Evolutionary conservation across 2,888 invertebrate genomes (phyloP).

Genomic region (Drosophila setosimentum): DNA sequence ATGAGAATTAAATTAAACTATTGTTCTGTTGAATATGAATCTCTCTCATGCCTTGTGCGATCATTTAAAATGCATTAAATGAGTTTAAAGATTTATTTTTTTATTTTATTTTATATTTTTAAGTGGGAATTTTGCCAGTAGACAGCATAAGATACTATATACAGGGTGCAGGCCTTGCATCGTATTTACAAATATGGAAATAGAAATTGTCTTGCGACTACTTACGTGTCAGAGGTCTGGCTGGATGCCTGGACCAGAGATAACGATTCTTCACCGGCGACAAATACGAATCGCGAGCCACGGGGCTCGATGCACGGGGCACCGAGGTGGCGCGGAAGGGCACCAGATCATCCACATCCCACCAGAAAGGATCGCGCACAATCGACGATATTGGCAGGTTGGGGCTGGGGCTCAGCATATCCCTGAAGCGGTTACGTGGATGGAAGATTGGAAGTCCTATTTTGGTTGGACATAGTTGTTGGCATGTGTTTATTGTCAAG

Average conservation of each 20-base stretch:
- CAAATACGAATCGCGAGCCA: conserved; percentile 94
- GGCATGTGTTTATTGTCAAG: conserved; percentile 43
- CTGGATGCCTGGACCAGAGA: conserved; percentile 96
- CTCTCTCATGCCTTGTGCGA: conserved; percentile 32
- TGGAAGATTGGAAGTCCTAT: conserved; percentile 90
- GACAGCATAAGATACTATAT: conserved; percentile 33
- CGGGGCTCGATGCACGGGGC: conserved; percentile 89
- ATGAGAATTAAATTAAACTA: conserved; percentile 2
- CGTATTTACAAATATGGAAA: conserved; percentile 19
- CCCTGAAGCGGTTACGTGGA: conserved; percentile 87
- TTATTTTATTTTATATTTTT: background rate
- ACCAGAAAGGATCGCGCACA: conserved; percentile 96
- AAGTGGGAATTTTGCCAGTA: conserved; percentile 6
- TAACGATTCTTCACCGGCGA: conserved; percentile 96
- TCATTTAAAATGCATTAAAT: conserved; percentile 10
- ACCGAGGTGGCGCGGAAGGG: conserved; percentile 88
- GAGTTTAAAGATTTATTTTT: conserved; percentile 1
- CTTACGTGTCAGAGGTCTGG: conserved; percentile 94
- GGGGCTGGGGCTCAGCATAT: conserved; percentile 93
- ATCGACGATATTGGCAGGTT: conserved; percentile 92
- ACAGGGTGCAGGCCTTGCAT: conserved; percentile 40
- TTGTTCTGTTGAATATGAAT: background rate
- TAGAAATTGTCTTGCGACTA: conserved; percentile 66
- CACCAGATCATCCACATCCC: conserved; percentile 92
- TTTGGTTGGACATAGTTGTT: conserved; percentile 55